These are phyloP conservation scores for Pseudomyrmex dendroicus DNA, from an alignment of 1,140 invertebrate species.

Conservation along the genomic window DNA sequence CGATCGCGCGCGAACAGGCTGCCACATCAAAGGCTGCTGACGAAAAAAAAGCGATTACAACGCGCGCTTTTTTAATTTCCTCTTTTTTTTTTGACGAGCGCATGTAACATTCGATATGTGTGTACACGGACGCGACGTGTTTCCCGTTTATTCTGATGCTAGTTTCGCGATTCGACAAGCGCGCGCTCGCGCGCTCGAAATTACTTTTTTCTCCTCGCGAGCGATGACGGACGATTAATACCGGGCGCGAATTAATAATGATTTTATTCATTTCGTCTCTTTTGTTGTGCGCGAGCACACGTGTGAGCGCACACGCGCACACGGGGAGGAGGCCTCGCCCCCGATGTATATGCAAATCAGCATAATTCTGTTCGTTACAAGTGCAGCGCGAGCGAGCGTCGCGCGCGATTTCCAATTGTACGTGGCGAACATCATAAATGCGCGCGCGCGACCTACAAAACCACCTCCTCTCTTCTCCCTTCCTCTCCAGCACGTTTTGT, in stretches of 20 bases:
- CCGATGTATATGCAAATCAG: conserved; percentile 34
- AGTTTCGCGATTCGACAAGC: conserved; percentile 1
- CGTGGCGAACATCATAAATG: conserved; percentile 40
- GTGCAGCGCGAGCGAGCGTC: conserved; percentile 27
- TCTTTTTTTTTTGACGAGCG: not conserved
- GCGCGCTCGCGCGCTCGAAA: conserved; percentile 4
- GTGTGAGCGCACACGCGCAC: no score
- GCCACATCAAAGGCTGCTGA: conserved; percentile 55
- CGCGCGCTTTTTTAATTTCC: conserved; percentile 38
- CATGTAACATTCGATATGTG: conserved; percentile 43
- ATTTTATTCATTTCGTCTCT: conserved; percentile 66
- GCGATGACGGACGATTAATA: conserved; percentile 58
- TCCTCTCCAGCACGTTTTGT: not conserved
- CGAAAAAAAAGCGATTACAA: conserved; percentile 51
- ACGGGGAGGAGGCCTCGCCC: no score
- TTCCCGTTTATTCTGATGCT: conserved; percentile 36
- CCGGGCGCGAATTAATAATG: conserved; percentile 63
- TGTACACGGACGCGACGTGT: not conserved
- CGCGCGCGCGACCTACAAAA: not conserved
- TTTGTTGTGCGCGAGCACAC: not conserved
- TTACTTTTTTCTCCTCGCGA: not conserved
- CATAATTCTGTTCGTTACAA: conserved; percentile 35
- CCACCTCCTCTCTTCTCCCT: no score
- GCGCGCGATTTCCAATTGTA: conserved; percentile 42
- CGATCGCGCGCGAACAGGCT: conserved; percentile 64